Evolutionary conservation across 2,888 invertebrate genomes (phyloP).

Genomic region (Tachina lurida): DNA sequence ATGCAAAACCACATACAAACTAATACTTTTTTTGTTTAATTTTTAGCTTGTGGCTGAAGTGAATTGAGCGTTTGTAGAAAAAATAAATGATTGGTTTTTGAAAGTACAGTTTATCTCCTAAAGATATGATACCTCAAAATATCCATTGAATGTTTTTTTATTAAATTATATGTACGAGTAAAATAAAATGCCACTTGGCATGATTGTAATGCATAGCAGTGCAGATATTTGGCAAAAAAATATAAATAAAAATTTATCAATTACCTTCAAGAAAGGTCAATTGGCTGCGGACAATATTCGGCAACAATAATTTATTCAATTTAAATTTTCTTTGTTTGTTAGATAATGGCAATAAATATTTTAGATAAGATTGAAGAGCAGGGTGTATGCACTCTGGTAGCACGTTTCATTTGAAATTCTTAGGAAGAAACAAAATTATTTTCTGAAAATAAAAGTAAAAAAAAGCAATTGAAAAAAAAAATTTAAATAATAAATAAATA

Average conservation of each 20-base stretch:
- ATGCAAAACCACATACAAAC: too few species aligned
- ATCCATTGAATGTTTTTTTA: background rate
- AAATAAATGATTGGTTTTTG: too few species aligned
- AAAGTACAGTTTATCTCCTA: too few species aligned
- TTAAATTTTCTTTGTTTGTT: background rate
- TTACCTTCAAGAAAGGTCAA: conserved; percentile 66
- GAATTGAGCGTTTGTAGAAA: too few species aligned
- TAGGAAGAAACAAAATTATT: too few species aligned
- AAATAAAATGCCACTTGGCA: conserved; percentile 2
- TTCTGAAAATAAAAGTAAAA: background rate
- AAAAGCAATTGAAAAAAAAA: background rate
- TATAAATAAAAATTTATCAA: conserved; percentile 31
- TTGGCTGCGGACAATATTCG: conserved; percentile 42
- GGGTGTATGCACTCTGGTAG: background rate
- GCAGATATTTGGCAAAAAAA: conserved; percentile 25
- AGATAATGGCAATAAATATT: conserved; percentile 38
- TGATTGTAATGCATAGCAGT: conserved; percentile 23
- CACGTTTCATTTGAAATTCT: background rate
- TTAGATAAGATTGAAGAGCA: conserved; percentile 32
- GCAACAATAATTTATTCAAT: conserved; percentile 18
- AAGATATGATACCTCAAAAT: too few species aligned
- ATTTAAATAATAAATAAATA: too few species aligned
- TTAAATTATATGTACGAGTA: conserved; percentile 9
- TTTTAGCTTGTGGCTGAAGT: too few species aligned
- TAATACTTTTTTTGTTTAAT: too few species aligned